Conservation (phyloP, 2,888 invertebrate species). For the Philereme transversata region DNA sequence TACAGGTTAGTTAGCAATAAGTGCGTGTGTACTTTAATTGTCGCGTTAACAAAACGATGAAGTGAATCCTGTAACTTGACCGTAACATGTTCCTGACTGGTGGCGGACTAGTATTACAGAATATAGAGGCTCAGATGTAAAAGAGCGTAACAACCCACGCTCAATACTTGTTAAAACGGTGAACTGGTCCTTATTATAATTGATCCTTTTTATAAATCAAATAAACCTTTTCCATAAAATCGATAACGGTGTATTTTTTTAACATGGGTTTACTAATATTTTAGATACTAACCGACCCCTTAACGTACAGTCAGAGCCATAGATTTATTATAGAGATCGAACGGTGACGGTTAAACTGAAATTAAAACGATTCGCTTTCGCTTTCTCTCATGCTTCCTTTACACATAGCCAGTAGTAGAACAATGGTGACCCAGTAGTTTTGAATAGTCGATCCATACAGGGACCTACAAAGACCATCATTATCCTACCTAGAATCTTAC, state of each 20-base stretch:
- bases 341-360: constrained; percentile 64
- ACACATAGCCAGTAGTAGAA: constrained; percentile 18
- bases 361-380: constrained; percentile 57
- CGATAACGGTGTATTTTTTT: constrained; percentile 82
- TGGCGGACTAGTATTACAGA: constrained; percentile 60
- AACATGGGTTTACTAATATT: constrained; percentile 81
- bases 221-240: constrained; percentile 83
- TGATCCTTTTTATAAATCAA: constrained; percentile 77
- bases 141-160: constrained; percentile 36
- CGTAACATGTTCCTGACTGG: constrained; percentile 67
- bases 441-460: neutral
- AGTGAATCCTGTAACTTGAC: constrained; percentile 57
- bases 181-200: constrained; percentile 78
- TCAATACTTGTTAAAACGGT: constrained; percentile 59
- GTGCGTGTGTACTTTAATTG: too few species aligned
- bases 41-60: too few species aligned
- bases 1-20: too few species aligned
- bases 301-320: constrained; percentile 42
- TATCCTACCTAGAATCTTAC: neutral
- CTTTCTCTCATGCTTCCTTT: constrained; percentile 25
- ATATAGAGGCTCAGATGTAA: constrained; percentile 40
- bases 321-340: constrained; percentile 45
- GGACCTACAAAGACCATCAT: neutral
- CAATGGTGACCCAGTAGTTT: constrained; percentile 25
- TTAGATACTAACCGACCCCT: constrained; percentile 69